Percentiles rank a stretch among this genome's conserved stretches.
phyloP scores from a whole-genome alignment of 2,113 vertebrate species.

The Arothron firmamentum region DNA sequence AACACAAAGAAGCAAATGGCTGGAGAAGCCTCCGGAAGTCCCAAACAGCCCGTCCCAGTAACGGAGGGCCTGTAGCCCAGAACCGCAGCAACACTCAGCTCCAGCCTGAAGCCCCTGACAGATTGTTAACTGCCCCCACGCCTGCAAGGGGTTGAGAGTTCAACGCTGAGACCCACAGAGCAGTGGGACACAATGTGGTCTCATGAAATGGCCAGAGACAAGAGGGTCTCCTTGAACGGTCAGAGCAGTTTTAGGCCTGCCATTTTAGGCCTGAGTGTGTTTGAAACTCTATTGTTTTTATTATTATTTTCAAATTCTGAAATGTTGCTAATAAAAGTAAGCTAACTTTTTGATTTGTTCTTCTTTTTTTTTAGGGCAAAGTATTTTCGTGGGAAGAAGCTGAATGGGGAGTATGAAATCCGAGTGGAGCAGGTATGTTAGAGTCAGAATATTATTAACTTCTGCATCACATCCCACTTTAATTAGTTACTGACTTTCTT shows the following conservation, averaged over 20 bases:
- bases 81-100: constrained; percentile 13
- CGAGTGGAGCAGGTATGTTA: constrained; percentile 90
- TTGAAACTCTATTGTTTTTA: too few relatives aligned
- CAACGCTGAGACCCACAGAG: not conserved
- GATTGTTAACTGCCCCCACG: constrained; percentile 36
- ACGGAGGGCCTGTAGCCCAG: constrained; percentile 30
- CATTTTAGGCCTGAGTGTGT: too few relatives aligned
- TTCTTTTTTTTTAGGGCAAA: constrained; percentile 80
- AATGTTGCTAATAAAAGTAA: not conserved
- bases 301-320: not conserved
- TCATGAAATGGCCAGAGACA: not conserved
- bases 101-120: constrained; percentile 35
- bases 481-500: not conserved
- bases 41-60: constrained; percentile 43
- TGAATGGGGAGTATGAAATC: constrained; percentile 91
- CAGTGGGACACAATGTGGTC: constrained; percentile 7
- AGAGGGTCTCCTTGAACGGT: too few relatives aligned
- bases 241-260: too few relatives aligned
- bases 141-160: constrained; percentile 35
- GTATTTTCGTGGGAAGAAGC: constrained; percentile 91
- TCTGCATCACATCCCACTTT: too few relatives aligned
- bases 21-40: constrained; percentile 24
- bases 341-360: not conserved
- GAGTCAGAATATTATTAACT: not conserved
- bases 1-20: constrained; percentile 14